Evolutionary conservation across 2,113 vertebrate species (phyloP), one percentile per base, ranked within the genome.

Genomic region (Pionites leucogaster): DNA sequence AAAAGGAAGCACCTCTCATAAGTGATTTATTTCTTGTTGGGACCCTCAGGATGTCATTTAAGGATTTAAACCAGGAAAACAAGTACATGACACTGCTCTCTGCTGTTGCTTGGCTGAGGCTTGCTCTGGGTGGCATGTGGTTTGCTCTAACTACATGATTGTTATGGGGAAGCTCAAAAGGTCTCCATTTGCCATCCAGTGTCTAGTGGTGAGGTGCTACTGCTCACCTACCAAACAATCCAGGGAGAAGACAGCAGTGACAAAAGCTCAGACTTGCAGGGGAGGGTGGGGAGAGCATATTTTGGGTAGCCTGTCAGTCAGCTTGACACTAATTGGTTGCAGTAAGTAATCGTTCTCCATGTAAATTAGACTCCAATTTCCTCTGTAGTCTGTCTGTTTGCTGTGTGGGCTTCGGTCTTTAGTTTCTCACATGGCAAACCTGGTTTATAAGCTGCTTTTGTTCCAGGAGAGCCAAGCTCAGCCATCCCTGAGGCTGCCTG

Each of bases 301-400:
- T 96, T 97, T 92, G 93, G 91, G 91, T 96, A 91, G 84, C 68
- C 77, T 95, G 95, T 96, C 96, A 95, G 95, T 97, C 95, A 97
- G 86, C 93, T 95, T 97, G 96, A 97, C 96, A 96, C 95, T 97
- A 96, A 97, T 95, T 96, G 96, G 95, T 93, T 92, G 89, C 96
- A 95, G 84, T 96, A 96, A 89, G 95, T 97, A 96, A 96, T 97
- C 69, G 62, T 96, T 97, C 94, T 91, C 89, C 94, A 89, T 97
- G 94, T 95, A 97, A 97, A 97, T 97, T 95, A 97, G 94, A 82
- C 94, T 95, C 89, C 83, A 96, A 69, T 97, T 97, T 96, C 95
- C 96, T 95, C 95, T 95, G 77, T 93, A 95, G 93, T 95, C 91
- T 93, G 80, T 86, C 88, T 97, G 90, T 96, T 87, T 96, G 95